Evolutionary conservation across 2,797 vertebrate genomes (phyloP), one percentile per base, ranked within the genome.

Genomic region (Schizopygopsis malacanthus): DNA sequence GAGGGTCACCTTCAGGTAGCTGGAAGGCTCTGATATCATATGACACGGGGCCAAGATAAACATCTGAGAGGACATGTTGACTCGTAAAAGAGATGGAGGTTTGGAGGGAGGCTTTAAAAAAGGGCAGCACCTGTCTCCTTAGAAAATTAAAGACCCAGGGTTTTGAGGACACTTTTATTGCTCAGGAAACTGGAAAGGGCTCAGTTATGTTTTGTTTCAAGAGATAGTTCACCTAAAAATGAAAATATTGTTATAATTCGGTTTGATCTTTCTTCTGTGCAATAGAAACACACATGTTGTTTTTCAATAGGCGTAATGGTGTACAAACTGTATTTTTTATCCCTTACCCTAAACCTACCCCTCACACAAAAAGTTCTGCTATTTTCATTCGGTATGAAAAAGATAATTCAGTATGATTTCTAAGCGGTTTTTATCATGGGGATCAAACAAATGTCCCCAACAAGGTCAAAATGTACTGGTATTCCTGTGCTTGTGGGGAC

Each of bases 71-170:
- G 82, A 73, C 77, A 70, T 80, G 79, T 84, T 75, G 78, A 82
- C 52, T 81, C 28, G 56, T 59, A 81, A 85, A 90, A 80, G 45
- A 81, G 65, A 90, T 87, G 81, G 33, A 72, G 81, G 85, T 88
- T 86, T 79, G 85, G 45, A 86, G 37, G 81, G 37, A 59, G 67
- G 73, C 79, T 45, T 79, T 83, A 87, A 63, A 83, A 87, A 63
- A 83, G 75, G 41, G 59, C 56, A 61, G 54, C 67, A 71, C 63
- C 67, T 71, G 81, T 85, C 63, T 80, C 8, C 56, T 86, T 76
- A 70, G 76, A 65, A 84, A 84, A 84, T 86, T 39, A 89, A 89
- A 88, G 87, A 83, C 52, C 39, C 13, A 50, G 41, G 61, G 75
- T 63, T 43, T 81, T 33, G 18, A n/a, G 69, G 79, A 76, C 18